Base-by-base conservation (phyloP, 2,113 vertebrate genomes). In the Poeciliopsis prolifica region DNA sequence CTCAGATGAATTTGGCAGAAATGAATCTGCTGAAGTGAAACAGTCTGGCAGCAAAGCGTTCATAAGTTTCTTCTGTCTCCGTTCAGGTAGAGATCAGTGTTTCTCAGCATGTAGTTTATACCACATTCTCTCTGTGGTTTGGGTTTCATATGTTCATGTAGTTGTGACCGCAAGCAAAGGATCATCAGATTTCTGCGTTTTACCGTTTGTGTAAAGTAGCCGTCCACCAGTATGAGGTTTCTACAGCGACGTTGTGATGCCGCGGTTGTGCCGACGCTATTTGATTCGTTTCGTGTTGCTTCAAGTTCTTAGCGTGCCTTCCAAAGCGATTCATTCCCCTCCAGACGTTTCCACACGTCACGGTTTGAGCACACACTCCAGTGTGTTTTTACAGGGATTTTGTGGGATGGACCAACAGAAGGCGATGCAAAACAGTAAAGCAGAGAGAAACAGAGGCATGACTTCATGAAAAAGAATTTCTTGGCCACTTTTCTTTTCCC, bases 191-290 rank as follows among this genome's bases (percentile, higher is more conserved):
- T 2, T 69, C 8, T 81, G 48, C 72, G 19, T 75, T 44, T 68
- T 40, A 58, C 48, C 65, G 33, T 66, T 17, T 61, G 65, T 71
- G 72, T 33, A 40, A 64, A 14, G 3, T 51, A 67, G 72, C 78
- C 71, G 29, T 5, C 28, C 75, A 51, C 19, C 26, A 29, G 67
- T 54, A 58, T 4, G 37, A 65, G 28, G 35, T 15, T 40, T 67
- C 22, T 71, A 61, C 30, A 2, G 10, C 26, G 33, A 37, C 72
- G 37, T 68, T 70, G 30, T 65, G 70, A n/a, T 65, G 66, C 12
- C 66, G 17, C 28, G 72, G 72, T 62, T 74, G 72, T 85, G 67
- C 31, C 33, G 80, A 67, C 88, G 48, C 78, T 74, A 17, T 63
- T 77, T 73, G 61, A 69, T 78, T 28, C 48, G 24, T 54, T 61